Conservation (phyloP, 64 coral and sea anemone genomes). For the Porites australiensis region DNA sequence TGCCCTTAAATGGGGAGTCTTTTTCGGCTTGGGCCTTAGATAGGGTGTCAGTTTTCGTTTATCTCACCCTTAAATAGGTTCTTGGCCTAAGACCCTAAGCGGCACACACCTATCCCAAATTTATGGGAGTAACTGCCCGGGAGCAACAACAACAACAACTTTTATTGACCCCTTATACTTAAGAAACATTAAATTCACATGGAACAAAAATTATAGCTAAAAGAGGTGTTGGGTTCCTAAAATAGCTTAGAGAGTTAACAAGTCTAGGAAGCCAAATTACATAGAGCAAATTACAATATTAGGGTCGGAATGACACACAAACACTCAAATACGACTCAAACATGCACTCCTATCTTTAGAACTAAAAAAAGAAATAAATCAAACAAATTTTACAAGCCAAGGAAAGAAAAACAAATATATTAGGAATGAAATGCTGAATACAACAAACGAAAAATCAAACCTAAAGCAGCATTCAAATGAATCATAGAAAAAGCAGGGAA, state of each 20-base stretch:
- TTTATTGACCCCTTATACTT: too few relatives aligned
- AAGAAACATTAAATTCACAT: too few relatives aligned
- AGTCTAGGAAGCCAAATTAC: constrained; percentile 22
- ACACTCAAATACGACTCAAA: background rate
- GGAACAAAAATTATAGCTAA: background rate
- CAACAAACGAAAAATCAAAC: background rate
- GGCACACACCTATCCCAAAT: too few relatives aligned
- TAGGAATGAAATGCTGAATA: background rate
- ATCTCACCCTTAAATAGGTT: too few relatives aligned
- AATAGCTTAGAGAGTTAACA: background rate
- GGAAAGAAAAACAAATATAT: background rate
- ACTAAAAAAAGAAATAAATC: background rate
- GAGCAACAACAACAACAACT: background rate
- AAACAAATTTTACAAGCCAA: background rate
- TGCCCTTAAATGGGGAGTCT: too few relatives aligned
- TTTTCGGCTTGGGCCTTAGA: too few relatives aligned
- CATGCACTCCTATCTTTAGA: background rate
- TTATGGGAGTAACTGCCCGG: too few relatives aligned
- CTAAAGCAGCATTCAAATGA: background rate
- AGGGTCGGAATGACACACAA: background rate
- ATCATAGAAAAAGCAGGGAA: background rate
- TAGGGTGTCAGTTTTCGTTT: too few relatives aligned
- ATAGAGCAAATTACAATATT: constrained; percentile 42
- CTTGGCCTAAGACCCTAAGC: too few relatives aligned
- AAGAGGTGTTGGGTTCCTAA: background rate